Evolutionary conservation across 1,140 invertebrate species (phyloP), one percentile per base, ranked within the genome.

Genomic region (Stratiolaelaps scimitus): DNA sequence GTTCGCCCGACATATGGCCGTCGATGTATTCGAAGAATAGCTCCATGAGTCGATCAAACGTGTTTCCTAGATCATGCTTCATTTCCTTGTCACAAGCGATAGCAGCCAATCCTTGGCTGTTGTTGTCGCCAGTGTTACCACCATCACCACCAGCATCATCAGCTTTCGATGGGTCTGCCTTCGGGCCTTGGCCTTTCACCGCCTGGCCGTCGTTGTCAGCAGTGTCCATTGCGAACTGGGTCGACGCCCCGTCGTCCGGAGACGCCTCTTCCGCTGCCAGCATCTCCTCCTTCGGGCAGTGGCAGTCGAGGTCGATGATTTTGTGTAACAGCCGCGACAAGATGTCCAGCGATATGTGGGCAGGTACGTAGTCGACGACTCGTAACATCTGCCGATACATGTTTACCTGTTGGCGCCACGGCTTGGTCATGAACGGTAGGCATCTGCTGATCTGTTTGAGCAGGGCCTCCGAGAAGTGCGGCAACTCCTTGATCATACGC

Each of bases 1-100:
- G 76, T 48, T 77, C 15, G 10, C 34, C 34, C 15, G 13, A 19
- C 13, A 60, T 23, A 10, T 60, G 53, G 13, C 15, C 10, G 53
- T 60, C 53, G 53, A 60, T 60, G 20, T 60, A 60, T 23, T 60
- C 53, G 23, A 60, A 60, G 15, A 60, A 60, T 13, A 60, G 26
- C 34, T 60, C 53, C 53, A 60, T 60, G 6, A 60, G 53, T 23
- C 53, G 17, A 26, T 60, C 53, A 15, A 60, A 60, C 2, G 53
- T 26, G 26, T 60, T 60, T 17, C 53, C 53, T 60, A 60, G 34
- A 26, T 15, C 17, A 26, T 60, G 53, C 53, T 60, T 60, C 53
- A 60, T 60, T 60, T 60, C 20, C 34, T 26, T 60, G 23, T 15
- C 10, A 40, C 34, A 40, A 40, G 10, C 10, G 34, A 10, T 6